Percentiles rank a stretch among this genome's conserved stretches.
phyloP scores from a whole-genome alignment of 2,888 invertebrate species.

The Drosophila formosana region DNA sequence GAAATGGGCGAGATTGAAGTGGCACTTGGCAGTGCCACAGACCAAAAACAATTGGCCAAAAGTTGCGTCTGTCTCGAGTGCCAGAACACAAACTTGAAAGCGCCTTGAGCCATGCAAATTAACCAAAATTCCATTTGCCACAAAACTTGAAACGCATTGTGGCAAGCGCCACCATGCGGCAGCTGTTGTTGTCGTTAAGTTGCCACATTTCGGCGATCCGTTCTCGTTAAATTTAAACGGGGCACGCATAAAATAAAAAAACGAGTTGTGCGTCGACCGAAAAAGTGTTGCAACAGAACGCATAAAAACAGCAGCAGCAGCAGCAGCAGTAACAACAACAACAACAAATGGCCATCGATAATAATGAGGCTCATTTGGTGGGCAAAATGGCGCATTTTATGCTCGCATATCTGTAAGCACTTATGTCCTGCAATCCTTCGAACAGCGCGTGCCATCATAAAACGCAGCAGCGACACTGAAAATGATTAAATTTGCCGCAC shows the following conservation, averaged over 20 bases:
- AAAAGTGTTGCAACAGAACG: constrained; percentile 45
- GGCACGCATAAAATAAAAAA: constrained; percentile 24
- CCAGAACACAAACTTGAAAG: constrained; percentile 44
- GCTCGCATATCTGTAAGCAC: constrained; percentile 18
- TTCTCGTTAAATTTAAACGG: constrained; percentile 49
- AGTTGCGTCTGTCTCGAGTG: constrained; percentile 62
- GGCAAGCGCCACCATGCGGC: constrained; percentile 15
- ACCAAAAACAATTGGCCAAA: constrained; percentile 51
- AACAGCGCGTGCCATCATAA: constrained; percentile 51
- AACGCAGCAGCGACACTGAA: constrained; percentile 54
- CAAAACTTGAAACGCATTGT: constrained; percentile 9
- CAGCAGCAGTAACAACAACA: constrained; percentile 25
- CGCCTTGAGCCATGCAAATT: constrained; percentile 63
- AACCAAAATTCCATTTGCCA: constrained; percentile 52
- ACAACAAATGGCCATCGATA: constrained; percentile 54
- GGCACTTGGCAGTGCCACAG: constrained; percentile 39
- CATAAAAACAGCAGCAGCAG: constrained; percentile 26
- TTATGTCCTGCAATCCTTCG: constrained; percentile 21
- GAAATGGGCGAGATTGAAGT: not conserved
- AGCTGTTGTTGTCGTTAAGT: constrained; percentile 54
- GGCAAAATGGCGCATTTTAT: constrained; percentile 55
- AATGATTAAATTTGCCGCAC: constrained; percentile 63
- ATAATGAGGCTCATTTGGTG: constrained; percentile 71
- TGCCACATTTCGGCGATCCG: constrained; percentile 4
- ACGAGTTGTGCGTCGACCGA: constrained; percentile 1